These are phyloP conservation scores for Ctenopoma multispine DNA, from an alignment of 2,797 vertebrate genomes.

Conservation along the genomic window DNA sequence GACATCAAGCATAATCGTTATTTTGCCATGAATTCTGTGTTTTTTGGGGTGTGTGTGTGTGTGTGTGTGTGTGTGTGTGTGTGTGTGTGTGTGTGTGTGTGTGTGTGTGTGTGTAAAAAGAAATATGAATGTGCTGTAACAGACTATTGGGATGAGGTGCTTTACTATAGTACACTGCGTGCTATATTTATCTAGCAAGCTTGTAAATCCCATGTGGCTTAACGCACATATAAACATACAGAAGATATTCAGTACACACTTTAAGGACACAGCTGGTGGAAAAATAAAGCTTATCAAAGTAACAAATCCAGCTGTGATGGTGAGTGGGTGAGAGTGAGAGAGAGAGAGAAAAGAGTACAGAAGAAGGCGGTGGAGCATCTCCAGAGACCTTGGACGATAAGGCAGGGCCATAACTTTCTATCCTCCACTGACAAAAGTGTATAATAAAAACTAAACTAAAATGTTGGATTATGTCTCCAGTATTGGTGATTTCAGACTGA, in stretches of 20 bases:
- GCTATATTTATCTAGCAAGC: slow-evolving; percentile 45
- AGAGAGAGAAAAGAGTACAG: not conserved
- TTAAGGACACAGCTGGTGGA: slow-evolving; percentile 54
- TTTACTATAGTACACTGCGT: slow-evolving; percentile 35
- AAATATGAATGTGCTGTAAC: slow-evolving; percentile 2
- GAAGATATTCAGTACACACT: slow-evolving; percentile 33
- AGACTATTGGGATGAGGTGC: slow-evolving; percentile 28
- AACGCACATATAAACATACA: slow-evolving; percentile 36
- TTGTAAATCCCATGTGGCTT: slow-evolving; percentile 21
- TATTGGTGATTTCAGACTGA: slow-evolving; percentile 2
- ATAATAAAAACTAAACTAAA: slow-evolving; percentile 1
- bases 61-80: too few species aligned
- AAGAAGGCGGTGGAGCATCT: slow-evolving; percentile 23
- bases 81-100: too few species aligned
- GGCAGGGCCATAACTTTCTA: slow-evolving; percentile 15
- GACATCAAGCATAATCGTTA: slow-evolving; percentile 21
- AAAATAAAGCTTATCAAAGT: slow-evolving; percentile 50
- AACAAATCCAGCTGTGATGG: slow-evolving; percentile 28
- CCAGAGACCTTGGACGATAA: slow-evolving; percentile 26
- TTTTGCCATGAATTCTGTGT: slow-evolving; percentile 31
- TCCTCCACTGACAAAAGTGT: slow-evolving; percentile 17
- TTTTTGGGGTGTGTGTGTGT: too few species aligned
- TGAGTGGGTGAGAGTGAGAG: not conserved
- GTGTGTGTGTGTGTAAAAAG: too few species aligned
- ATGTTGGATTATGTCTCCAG: not conserved